Evolutionary conservation across 2,888 invertebrate species (phyloP).

Genomic region (Cheilosia soror): DNA sequence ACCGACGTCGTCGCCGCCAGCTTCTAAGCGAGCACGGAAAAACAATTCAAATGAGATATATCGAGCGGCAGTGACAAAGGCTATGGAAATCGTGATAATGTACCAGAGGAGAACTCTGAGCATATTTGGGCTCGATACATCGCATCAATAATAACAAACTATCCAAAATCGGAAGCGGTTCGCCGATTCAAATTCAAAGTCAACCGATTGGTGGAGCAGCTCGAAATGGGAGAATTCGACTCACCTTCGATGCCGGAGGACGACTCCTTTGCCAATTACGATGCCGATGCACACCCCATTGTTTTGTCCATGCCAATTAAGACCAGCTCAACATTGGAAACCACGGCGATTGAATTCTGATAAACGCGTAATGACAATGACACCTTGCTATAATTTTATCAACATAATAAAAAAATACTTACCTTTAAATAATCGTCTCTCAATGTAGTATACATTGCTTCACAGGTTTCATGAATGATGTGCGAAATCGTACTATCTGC

Average conservation of each 20-base stretch:
- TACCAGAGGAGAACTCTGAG: not conserved
- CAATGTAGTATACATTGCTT: constrained; percentile 2
- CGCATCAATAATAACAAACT: not conserved
- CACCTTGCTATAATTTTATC: too few species aligned
- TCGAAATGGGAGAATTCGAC: constrained; percentile 6
- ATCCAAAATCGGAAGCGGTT: not conserved
- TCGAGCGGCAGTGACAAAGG: not conserved
- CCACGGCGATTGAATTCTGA: too few species aligned
- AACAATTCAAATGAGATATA: not conserved
- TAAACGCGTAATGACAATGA: too few species aligned
- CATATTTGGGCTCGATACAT: constrained; percentile 3
- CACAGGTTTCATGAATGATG: constrained; percentile 9
- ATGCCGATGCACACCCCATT: too few species aligned
- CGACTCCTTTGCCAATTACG: too few species aligned
- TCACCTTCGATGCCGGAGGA: too few species aligned
- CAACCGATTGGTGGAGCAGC: not conserved
- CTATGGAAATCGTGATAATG: not conserved
- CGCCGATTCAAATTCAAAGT: too few species aligned
- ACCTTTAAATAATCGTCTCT: not conserved
- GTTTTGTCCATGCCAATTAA: too few species aligned
- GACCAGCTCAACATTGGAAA: too few species aligned
- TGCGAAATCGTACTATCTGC: not conserved
- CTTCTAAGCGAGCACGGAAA: not conserved
- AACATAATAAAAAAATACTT: not conserved
- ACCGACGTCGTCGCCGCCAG: not conserved